Percentiles rank a stretch among this genome's conserved stretches.
phyloP scores from a whole-genome alignment of 2,113 vertebrate genomes.

The Myotis yumanensis region DNA sequence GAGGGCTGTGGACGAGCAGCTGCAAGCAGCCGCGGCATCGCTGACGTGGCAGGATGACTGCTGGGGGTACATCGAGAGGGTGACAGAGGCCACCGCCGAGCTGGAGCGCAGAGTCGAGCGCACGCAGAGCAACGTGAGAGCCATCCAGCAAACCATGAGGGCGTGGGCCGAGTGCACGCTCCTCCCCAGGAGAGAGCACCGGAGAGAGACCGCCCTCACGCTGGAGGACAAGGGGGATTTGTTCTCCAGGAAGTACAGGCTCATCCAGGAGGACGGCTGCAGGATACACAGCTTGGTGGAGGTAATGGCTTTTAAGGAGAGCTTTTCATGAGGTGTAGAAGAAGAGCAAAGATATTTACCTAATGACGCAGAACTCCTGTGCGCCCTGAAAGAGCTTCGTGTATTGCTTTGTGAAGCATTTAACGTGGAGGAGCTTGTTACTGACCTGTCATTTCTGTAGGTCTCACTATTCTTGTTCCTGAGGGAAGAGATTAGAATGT shows the following conservation, averaged over 20 bases:
- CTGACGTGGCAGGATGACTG: conserved; percentile 85
- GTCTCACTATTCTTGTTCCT: background rate
- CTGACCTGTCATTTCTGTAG: background rate
- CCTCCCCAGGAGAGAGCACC: conserved; percentile 86
- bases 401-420: background rate
- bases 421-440: background rate
- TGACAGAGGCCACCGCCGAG: conserved; percentile 78
- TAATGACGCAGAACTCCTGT: background rate
- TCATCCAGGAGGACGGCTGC: conserved; percentile 83
- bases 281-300: conserved; percentile 85
- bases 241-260: conserved; percentile 82
- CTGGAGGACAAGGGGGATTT: conserved; percentile 84
- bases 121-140: conserved; percentile 83
- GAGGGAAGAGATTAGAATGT: background rate
- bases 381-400: background rate
- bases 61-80: conserved; percentile 83
- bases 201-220: conserved; percentile 81
- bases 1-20: conserved; percentile 78
- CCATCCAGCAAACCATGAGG: conserved; percentile 83
- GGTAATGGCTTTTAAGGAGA: conserved; percentile 71
- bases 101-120: conserved; percentile 81
- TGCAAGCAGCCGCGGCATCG: conserved; percentile 79
- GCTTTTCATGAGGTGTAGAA: background rate
- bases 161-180: conserved; percentile 83
- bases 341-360: background rate